phyloP scores from a whole-genome alignment of 2,113 vertebrate species.

The Archilochus colubris region DNA sequence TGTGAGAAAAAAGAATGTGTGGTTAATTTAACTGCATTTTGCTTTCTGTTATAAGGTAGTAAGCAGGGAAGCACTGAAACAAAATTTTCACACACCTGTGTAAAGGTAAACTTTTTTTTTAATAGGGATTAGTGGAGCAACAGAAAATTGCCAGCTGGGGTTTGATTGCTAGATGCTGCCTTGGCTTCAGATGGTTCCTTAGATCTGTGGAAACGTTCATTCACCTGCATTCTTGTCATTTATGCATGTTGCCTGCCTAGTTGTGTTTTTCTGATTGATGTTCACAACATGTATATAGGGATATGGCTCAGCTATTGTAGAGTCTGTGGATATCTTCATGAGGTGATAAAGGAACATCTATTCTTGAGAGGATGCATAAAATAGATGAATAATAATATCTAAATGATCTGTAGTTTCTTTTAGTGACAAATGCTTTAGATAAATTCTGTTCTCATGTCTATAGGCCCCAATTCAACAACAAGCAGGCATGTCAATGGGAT shows the following conservation, averaged over 20 bases:
- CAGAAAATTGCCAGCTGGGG: background rate
- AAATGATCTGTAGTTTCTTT: constrained; percentile 11
- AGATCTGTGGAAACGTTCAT: background rate
- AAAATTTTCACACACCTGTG: background rate
- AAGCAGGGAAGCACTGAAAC: background rate
- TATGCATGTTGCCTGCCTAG: background rate
- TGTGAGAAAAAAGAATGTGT: background rate
- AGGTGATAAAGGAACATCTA: background rate
- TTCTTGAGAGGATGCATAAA: background rate
- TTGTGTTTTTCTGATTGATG: background rate
- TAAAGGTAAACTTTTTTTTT: background rate
- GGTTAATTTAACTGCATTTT: background rate
- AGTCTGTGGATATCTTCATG: background rate
- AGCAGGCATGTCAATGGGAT: background rate
- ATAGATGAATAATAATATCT: background rate
- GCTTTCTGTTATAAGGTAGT: background rate
- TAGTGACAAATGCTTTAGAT: constrained; percentile 4
- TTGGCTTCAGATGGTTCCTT: background rate
- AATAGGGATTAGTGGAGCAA: background rate
- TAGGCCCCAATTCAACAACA: constrained; percentile 31
- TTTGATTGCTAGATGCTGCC: background rate
- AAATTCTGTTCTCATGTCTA: background rate
- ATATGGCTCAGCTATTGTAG: background rate
- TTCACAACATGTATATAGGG: background rate
- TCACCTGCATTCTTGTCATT: background rate